Base-by-base conservation (phyloP, 1,140 invertebrate genomes). In the Bombus confusus region DNA sequence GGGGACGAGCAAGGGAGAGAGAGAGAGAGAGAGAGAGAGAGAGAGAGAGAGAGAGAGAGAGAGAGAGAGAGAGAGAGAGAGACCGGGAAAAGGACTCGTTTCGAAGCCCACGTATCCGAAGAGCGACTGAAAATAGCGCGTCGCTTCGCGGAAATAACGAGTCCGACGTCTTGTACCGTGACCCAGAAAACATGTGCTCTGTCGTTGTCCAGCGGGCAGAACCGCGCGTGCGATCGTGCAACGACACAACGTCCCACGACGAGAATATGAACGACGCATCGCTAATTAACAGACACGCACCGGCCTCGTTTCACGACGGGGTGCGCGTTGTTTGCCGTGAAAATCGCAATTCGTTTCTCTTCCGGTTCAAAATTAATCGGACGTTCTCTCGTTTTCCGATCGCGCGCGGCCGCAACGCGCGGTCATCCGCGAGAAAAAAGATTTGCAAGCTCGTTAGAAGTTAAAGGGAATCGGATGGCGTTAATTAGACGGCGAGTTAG, bases 121-220 rank as follows among this genome's bases (percentile, higher is more conserved):
- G 75, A 85, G 83, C 75, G 83, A 57, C 83, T 89, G 75, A 85
- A 89, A 89, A 89, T 89, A 89, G 88, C 88, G 79, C 84, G 66
- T 88, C 88, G 87, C 88, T 68, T 86, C 88, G 87, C 88, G 87
- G 84, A 89, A 89, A 89, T 89, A 88, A 84, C 83, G 59, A 86
- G 83, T 77, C 85, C 80, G 80, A 57, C 78, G 73, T 83, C 76
- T 69, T 80, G 75, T 72, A 76, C 79, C 82, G 84, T 76, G 75
- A 85, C 74, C 80, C 74, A 74, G 85, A 86, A 86, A 76, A 43
- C 87, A 89, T 83, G 87, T 89, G 88, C 80, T 74, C 83, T 59
- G 69, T 80, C 71, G 83, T 66, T 74, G 74, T 57, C 80, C 84
- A 74, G 37, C 43, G 37, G 76, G 43, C 72, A 64, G 80, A 89